Base-by-base conservation (phyloP, 2,888 invertebrate species). In the Leistus spinibarbis region DNA sequence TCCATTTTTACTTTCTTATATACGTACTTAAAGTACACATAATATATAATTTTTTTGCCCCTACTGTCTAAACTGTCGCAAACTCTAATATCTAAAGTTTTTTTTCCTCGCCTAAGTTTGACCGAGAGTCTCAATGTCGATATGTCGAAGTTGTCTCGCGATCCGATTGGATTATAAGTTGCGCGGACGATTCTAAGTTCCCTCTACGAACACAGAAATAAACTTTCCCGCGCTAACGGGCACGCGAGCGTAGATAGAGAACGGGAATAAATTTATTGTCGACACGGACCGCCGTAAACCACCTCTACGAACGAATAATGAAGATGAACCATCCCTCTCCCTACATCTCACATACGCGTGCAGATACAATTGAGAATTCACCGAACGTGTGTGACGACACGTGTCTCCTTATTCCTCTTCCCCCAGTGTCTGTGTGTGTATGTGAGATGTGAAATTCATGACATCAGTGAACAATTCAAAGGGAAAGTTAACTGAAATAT, bases 361-460 rank as follows among this genome's bases (percentile, higher is more conserved):
- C 68, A 74, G 65, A 76, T 68, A 76, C 69, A 72, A 69, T 73
- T 72, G 72, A 74, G 68, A 73, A 73, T 72, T 73, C 62, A 72
- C 57, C 64, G 72, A 54, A 23, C 40, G 40, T 40, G 13, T 22
- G 24, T 62, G 24, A 62, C 20, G 62, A n/a, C 40, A 40, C 13
- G 40, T 40, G 40, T 40, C 40, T 13, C 13, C 40, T 40, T 40
- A 7, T 40, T 5, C 13, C 40, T 40, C 5, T 40, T 13, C 10
- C 40, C 13, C 10, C 40, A 7, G 13, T 40, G 13, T 40, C 13
- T 40, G 40, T 13, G 40, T 40, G 1, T 40, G 40, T 13, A 13
- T 40, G 40, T 40, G 7, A 40, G 40, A 40, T 40, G 40, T 40
- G 40, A 40, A 40, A 40, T 40, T 13, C 40, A 40, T 40, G 40